Percentiles rank a stretch among this genome's conserved stretches.
Conservation (phyloP, 2,797 vertebrate species). For the Diceros bicornis region DNA sequence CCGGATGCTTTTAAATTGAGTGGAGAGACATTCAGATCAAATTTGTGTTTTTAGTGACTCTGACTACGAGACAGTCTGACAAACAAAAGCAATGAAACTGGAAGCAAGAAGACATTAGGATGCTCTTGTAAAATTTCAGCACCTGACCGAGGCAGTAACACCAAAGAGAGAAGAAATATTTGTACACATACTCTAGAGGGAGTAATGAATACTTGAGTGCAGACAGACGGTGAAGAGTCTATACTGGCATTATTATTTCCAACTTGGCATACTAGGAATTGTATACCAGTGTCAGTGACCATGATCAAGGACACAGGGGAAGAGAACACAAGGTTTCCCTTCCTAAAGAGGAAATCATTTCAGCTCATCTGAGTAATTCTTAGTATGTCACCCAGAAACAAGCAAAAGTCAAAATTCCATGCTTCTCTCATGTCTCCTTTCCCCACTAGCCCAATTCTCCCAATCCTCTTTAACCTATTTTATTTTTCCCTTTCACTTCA, state of each 20-base stretch:
- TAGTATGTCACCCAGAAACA: neutral
- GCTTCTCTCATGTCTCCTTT: neutral
- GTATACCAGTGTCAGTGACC: neutral
- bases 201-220: neutral
- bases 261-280: neutral
- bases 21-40: neutral
- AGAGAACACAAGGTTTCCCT: fast-evolving
- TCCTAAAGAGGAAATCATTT: neutral
- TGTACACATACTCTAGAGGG: neutral
- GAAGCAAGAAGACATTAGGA: neutral
- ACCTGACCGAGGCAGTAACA: neutral
- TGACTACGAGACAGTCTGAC: neutral
- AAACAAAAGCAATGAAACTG: neutral
- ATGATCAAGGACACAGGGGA: neutral
- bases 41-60: constrained; percentile 15
- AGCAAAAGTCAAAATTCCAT: neutral
- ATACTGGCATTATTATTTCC: neutral
- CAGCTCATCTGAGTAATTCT: neutral
- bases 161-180: neutral
- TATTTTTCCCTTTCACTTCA: neutral
- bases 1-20: neutral
- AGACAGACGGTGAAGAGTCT: neutral
- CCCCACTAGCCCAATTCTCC: neutral
- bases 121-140: neutral
- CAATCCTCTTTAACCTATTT: neutral